Evolutionary conservation across 1,140 invertebrate species (phyloP).

Genomic region (Drosophila arizonae): DNA sequence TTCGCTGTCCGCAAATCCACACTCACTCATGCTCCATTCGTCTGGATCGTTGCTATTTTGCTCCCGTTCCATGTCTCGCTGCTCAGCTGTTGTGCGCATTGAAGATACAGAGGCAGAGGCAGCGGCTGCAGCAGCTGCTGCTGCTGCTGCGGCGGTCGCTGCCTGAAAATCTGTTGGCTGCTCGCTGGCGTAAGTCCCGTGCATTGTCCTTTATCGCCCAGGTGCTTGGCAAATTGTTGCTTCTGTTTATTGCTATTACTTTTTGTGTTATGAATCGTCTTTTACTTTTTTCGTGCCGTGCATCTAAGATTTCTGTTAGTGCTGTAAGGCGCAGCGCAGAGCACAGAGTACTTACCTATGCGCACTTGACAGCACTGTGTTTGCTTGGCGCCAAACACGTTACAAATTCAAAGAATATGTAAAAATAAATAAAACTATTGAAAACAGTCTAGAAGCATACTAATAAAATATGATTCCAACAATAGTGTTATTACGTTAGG

Average conservation of each 20-base stretch:
- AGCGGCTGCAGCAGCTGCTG: conserved; percentile 49
- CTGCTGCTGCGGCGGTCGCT: conserved; percentile 64
- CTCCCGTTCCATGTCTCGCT: conserved; percentile 37
- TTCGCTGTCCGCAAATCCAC: conserved; percentile 64
- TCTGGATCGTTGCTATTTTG: conserved; percentile 48
- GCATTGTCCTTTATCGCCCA: conserved; percentile 31
- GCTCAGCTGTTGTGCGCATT: conserved; percentile 32
- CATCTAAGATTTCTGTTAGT: conserved; percentile 26
- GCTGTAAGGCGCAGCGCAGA: conserved; percentile 1
- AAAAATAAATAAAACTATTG: neutral
- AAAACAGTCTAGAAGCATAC: conserved; percentile 6
- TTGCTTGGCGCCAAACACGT: conserved; percentile 23
- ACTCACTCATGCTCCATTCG: conserved; percentile 62
- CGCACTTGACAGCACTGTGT: conserved; percentile 17
- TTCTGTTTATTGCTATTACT: conserved; percentile 25
- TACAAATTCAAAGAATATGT: conserved; percentile 16
- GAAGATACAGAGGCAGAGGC: conserved; percentile 35
- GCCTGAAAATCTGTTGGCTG: conserved; percentile 67
- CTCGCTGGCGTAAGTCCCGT: conserved; percentile 26
- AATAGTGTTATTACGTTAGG: too few species aligned
- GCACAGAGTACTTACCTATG: neutral
- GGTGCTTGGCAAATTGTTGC: conserved; percentile 15
- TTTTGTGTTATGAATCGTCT: conserved; percentile 11
- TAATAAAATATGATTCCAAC: conserved; percentile 1
- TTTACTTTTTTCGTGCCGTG: conserved; percentile 23